phyloP scores from a whole-genome alignment of 2,797 vertebrate species.

The Furcifer pardalis region DNA sequence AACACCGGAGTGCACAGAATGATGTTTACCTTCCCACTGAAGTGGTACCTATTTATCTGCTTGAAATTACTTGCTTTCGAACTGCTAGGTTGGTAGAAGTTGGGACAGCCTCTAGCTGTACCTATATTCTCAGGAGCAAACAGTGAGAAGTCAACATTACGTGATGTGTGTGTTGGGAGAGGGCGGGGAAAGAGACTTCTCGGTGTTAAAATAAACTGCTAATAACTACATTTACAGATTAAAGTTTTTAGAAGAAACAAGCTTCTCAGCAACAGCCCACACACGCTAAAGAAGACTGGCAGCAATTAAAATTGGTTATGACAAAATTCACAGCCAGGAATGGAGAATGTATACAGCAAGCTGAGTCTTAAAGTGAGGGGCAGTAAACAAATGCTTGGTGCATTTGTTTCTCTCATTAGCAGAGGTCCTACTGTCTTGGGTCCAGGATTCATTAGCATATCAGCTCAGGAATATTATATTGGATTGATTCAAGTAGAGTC shows the following conservation, averaged over 20 bases:
- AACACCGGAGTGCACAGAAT: too few species aligned
- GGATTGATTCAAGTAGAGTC: conserved; percentile 7
- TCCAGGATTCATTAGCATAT: neutral
- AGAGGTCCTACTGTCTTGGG: neutral
- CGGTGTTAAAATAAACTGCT: conserved; percentile 14
- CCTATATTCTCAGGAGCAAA: conserved; percentile 6
- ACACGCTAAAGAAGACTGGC: conserved; percentile 42
- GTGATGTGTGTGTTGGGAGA: neutral
- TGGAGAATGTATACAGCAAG: conserved; percentile 22
- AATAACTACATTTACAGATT: conserved; percentile 53
- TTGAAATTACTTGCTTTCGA: too few species aligned
- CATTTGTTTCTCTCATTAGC: conserved; percentile 1
- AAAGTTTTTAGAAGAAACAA: conserved; percentile 46
- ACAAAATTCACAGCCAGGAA: conserved; percentile 31
- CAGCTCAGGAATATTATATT: conserved; percentile 48
- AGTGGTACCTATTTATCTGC: too few species aligned
- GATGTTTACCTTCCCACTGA: too few species aligned
- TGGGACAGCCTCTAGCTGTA: too few species aligned
- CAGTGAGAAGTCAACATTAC: conserved; percentile 4
- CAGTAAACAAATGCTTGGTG: neutral
- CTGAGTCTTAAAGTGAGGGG: neutral
- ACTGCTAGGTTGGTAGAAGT: too few species aligned
- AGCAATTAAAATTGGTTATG: conserved; percentile 49
- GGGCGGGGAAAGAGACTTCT: conserved; percentile 6
- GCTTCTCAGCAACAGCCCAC: conserved; percentile 46